These are phyloP conservation scores for Laupala kohalensis DNA, from an alignment of 1,140 invertebrate genomes.

Conservation along the genomic window DNA sequence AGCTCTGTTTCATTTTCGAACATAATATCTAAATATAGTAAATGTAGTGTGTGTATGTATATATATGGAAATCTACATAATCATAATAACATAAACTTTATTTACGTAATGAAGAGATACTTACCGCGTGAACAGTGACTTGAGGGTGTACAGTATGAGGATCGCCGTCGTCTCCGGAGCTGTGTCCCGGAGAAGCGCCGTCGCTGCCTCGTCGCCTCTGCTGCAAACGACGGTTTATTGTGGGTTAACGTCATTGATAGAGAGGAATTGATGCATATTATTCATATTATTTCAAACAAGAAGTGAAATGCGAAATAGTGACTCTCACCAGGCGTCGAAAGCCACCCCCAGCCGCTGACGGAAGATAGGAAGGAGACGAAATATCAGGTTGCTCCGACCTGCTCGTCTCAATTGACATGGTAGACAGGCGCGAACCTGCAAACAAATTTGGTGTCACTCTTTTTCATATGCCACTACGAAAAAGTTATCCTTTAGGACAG, in stretches of 20 bases:
- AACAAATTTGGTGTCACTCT: too few relatives aligned
- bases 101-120: too few relatives aligned
- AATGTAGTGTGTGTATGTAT: too few relatives aligned
- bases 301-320: too few relatives aligned
- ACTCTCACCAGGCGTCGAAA: not conserved
- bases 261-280: too few relatives aligned
- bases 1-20: too few relatives aligned
- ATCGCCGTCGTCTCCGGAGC: not conserved
- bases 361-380: constrained; percentile 8
- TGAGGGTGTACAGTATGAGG: not conserved
- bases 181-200: not conserved
- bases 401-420: constrained; percentile 15
- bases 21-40: too few relatives aligned
- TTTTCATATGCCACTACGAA: not conserved
- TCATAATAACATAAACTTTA: too few relatives aligned
- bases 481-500: not conserved
- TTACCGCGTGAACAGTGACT: not conserved
- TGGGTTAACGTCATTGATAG: too few relatives aligned
- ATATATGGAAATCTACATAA: too few relatives aligned
- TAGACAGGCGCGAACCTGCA: constrained; percentile 12
- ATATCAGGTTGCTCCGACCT: constrained; percentile 10
- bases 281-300: too few relatives aligned
- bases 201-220: not conserved
- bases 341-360: not conserved
- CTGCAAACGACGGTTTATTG: not conserved